These are phyloP conservation scores for Pteromalus puparum DNA, from an alignment of 1,140 invertebrate species.

Conservation along the genomic window DNA sequence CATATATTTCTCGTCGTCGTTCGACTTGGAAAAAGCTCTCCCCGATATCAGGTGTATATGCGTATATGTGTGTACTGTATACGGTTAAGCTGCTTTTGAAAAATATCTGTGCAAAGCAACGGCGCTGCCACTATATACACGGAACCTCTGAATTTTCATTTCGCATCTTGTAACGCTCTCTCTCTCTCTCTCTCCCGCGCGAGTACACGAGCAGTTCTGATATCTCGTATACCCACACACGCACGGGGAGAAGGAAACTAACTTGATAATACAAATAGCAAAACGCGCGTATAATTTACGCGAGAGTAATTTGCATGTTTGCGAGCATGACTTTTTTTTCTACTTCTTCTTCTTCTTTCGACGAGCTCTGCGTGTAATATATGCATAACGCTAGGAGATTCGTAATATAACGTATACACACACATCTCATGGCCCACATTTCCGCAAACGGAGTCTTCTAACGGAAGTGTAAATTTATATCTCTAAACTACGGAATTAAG, in stretches of 20 bases:
- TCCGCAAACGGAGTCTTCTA: slow-evolving; percentile 7
- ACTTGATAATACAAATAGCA: slow-evolving; percentile 1
- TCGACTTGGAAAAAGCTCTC: background rate
- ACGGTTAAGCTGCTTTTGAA: background rate
- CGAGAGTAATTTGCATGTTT: slow-evolving; percentile 6
- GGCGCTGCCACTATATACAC: no score
- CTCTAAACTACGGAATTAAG: background rate
- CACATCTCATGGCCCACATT: background rate
- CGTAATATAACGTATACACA: background rate
- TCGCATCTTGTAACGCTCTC: background rate
- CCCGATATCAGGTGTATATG: background rate
- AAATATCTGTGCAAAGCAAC: background rate
- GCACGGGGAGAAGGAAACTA: background rate
- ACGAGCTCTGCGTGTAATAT: background rate
- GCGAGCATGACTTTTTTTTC: background rate
- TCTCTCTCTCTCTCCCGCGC: no score
- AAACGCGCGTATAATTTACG: slow-evolving; percentile 22
- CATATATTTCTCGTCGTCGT: background rate
- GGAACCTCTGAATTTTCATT: background rate
- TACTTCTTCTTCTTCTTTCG: background rate
- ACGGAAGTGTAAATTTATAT: slow-evolving; percentile 10
- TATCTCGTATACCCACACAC: background rate
- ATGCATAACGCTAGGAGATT: slow-evolving; percentile 4
- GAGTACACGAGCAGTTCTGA: background rate
- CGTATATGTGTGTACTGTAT: no score